A percentile compares a stretch with the other conserved stretches of the same genome.
phyloP scores from a whole-genome alignment of 2,797 vertebrate species.

The Graptemys geographica region DNA sequence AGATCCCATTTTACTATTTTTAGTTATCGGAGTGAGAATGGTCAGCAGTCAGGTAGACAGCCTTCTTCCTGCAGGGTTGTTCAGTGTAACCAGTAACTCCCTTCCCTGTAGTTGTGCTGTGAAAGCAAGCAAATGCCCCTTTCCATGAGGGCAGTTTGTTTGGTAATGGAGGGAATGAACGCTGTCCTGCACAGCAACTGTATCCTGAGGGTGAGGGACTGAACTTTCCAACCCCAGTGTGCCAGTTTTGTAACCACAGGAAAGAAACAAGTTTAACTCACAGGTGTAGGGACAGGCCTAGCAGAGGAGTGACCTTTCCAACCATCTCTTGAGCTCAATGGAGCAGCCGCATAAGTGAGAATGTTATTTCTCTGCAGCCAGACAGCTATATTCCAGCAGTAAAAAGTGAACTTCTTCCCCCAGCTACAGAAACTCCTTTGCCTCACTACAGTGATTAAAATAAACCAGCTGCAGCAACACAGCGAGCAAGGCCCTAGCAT shows the following conservation, averaged over 20 bases:
- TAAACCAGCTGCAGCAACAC: neutral
- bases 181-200: neutral
- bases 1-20: neutral
- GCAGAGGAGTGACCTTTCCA: neutral
- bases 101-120: neutral
- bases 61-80: neutral
- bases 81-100: neutral
- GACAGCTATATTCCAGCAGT: neutral
- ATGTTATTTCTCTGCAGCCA: neutral
- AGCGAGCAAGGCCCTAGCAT: neutral
- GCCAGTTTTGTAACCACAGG: constrained; percentile 26
- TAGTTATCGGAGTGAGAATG: neutral
- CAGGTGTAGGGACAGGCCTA: neutral
- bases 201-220: constrained; percentile 41
- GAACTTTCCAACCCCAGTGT: neutral
- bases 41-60: neutral
- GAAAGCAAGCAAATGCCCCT: neutral
- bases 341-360: constrained; percentile 2
- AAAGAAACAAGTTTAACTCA: constrained; percentile 33
- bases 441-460: neutral
- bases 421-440: constrained; percentile 8
- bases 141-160: neutral
- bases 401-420: constrained; percentile 5
- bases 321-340: neutral
- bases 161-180: constrained; percentile 20